Percentiles rank a stretch among this genome's conserved stretches.
phyloP scores from a whole-genome alignment of 2,797 vertebrate species.

The Pelobates cultripes region DNA sequence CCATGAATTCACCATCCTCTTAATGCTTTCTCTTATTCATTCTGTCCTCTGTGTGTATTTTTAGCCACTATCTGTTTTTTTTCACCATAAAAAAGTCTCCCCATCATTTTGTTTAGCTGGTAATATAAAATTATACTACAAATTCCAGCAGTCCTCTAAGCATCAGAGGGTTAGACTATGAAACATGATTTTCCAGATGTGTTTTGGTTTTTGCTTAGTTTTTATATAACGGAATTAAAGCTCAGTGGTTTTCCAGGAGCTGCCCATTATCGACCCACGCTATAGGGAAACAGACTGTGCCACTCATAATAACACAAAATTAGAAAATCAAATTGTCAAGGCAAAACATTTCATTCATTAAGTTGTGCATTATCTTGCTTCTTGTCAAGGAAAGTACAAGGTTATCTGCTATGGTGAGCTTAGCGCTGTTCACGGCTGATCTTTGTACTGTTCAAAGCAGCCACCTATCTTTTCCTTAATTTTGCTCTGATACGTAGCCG shows the following conservation, averaged over 20 bases:
- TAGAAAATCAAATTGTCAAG: conserved; percentile 32
- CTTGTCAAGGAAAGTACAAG: conserved; percentile 34
- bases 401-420: conserved; percentile 7
- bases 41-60: background rate
- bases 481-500: background rate
- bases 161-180: background rate
- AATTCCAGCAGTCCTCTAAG: too few relatives aligned
- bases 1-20: background rate
- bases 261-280: conserved; percentile 2
- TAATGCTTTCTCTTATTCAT: background rate
- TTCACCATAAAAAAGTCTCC: background rate
- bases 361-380: conserved; percentile 2
- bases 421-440: background rate
- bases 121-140: too few relatives aligned
- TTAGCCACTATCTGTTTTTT: background rate
- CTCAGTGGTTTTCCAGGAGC: background rate
- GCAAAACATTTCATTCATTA: conserved; percentile 26
- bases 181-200: background rate
- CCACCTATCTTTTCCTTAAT: background rate
- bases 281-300: conserved; percentile 18
- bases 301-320: conserved; percentile 31
- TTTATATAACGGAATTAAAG: conserved; percentile 1
- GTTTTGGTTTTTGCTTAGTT: background rate
- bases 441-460: background rate
- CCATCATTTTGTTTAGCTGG: too few relatives aligned